A percentile compares a stretch with the other conserved stretches of the same genome.
phyloP scores from a whole-genome alignment of 2,113 vertebrate species.

The Nesoenas mayeri region DNA sequence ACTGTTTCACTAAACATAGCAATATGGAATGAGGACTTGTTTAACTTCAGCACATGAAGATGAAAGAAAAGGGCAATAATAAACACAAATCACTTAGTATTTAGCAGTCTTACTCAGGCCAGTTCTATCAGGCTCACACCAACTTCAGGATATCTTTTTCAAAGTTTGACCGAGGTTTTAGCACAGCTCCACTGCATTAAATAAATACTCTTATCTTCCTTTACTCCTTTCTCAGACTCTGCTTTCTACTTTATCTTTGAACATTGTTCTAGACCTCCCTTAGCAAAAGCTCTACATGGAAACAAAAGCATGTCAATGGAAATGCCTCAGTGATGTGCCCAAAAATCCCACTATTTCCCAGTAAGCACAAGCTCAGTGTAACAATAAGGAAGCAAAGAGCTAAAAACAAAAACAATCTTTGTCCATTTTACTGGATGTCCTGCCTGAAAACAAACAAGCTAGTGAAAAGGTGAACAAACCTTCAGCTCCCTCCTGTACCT shows the following conservation, averaged over 20 bases:
- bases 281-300: background rate
- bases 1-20: background rate
- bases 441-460: background rate
- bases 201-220: conserved; percentile 30
- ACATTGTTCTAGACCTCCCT: background rate
- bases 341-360: background rate
- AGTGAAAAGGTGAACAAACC: background rate
- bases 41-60: conserved; percentile 7
- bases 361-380: background rate
- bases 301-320: background rate
- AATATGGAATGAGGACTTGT: background rate
- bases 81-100: conserved; percentile 15
- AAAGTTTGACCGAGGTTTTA: conserved; percentile 50
- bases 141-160: conserved; percentile 19
- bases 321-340: background rate
- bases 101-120: background rate
- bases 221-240: background rate
- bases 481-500: background rate
- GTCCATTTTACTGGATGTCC: background rate
- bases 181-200: background rate
- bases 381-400: background rate
- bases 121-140: conserved; percentile 2
- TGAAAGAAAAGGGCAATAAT: conserved; percentile 16
- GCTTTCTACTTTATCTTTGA: conserved; percentile 12
- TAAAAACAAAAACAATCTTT: background rate